A percentile compares a stretch with the other conserved stretches of the same genome.
These are phyloP conservation scores for Aythya baeri DNA, from an alignment of 2,113 vertebrate genomes.

Conservation along the genomic window DNA sequence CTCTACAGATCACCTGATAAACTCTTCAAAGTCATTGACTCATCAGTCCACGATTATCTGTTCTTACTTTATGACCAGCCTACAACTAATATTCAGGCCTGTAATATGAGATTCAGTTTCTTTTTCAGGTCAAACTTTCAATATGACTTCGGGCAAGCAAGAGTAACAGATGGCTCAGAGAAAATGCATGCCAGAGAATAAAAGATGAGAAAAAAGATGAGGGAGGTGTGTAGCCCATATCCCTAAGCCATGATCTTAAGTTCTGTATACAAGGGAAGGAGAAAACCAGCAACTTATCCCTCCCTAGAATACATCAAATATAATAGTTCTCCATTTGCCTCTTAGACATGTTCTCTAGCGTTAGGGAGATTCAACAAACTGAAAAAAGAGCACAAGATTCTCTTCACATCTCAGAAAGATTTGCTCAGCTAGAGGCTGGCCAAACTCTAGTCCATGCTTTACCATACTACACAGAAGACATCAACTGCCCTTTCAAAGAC, in stretches of 20 bases:
- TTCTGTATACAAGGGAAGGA: background rate
- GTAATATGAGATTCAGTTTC: background rate
- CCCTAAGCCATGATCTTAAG: background rate
- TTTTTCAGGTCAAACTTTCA: background rate
- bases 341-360: background rate
- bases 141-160: background rate
- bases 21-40: background rate
- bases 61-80: background rate
- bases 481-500: background rate
- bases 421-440: rapidly evolving
- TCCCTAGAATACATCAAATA: background rate
- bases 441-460: background rate
- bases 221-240: background rate
- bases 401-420: background rate
- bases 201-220: background rate
- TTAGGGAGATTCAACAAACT: background rate
- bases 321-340: background rate
- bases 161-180: background rate
- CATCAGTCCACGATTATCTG: background rate
- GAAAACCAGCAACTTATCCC: background rate
- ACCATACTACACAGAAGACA: background rate
- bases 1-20: background rate
- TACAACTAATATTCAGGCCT: background rate
- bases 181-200: background rate
- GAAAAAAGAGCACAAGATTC: background rate